Conservation (phyloP, 2,113 vertebrate genomes). For the Pseudorectes ferrugineus region DNA sequence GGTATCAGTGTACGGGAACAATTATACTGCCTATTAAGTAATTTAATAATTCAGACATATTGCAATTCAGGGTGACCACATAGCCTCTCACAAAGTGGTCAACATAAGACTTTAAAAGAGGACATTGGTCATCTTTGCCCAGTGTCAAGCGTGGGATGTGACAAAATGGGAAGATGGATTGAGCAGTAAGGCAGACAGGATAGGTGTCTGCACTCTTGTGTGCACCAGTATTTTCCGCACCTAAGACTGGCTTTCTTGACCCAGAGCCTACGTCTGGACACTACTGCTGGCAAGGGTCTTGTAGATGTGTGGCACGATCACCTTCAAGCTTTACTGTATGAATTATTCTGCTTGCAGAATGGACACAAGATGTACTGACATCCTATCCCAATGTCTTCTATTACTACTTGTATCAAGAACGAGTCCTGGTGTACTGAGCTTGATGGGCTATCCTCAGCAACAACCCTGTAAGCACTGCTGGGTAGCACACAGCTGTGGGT, state of each 20-base stretch:
- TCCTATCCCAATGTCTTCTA: accelerated
- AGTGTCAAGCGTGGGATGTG: too few relatives aligned
- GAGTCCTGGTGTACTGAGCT: neutral
- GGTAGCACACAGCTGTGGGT: neutral
- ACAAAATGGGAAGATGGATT: neutral
- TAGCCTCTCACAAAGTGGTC: neutral
- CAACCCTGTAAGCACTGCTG: neutral
- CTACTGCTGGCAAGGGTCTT: accelerated
- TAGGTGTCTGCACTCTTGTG: neutral
- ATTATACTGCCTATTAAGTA: neutral
- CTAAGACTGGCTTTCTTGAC: neutral
- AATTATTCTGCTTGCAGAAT: neutral
- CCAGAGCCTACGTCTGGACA: neutral
- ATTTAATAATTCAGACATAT: neutral
- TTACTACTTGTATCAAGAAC: neutral
- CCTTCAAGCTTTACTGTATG: neutral
- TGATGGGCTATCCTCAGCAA: neutral
- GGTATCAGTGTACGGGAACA: neutral
- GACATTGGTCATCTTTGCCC: neutral
- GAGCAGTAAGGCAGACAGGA: neutral
- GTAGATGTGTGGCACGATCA: neutral
- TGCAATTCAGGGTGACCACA: neutral
- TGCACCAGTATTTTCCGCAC: neutral
- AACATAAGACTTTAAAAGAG: neutral
- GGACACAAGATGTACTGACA: neutral